Conservation (phyloP, 2,113 vertebrate species). For the Ptyas mucosa region DNA sequence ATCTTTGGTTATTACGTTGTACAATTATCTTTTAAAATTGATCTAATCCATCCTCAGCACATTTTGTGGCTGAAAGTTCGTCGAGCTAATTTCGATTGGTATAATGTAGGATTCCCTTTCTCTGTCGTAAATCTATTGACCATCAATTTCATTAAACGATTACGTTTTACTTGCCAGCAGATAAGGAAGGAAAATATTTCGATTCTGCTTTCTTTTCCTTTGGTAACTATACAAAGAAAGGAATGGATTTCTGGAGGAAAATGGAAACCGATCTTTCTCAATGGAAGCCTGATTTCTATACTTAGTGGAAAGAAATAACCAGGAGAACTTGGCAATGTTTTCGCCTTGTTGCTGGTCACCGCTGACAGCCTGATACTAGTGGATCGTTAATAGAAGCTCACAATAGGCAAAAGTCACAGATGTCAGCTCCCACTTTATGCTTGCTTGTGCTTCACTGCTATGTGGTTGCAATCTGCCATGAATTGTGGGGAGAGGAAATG, state of each 20-base stretch:
- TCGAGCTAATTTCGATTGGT: neutral
- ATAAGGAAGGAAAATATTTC: neutral
- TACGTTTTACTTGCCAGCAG: neutral
- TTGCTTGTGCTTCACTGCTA: neutral
- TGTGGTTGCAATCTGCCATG: neutral
- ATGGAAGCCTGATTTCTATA: neutral
- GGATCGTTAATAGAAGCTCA: too few relatives aligned
- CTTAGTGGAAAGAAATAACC: neutral
- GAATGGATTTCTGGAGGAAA: neutral
- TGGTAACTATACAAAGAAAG: neutral
- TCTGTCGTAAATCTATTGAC: neutral
- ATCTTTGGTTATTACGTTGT: neutral
- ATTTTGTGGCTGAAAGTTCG: neutral
- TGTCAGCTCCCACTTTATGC: neutral
- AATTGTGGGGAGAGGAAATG: neutral
- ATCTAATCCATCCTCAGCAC: neutral
- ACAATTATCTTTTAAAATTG: too few relatives aligned
- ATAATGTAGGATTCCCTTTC: neutral
- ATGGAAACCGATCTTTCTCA: neutral
- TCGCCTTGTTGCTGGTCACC: neutral
- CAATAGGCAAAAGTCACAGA: neutral
- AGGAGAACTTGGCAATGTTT: neutral
- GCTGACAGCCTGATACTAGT: neutral
- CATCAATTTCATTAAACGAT: neutral
- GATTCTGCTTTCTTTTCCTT: neutral